phyloP scores from a whole-genome alignment of 2,888 invertebrate genomes.

The Acronicta aceris region DNA sequence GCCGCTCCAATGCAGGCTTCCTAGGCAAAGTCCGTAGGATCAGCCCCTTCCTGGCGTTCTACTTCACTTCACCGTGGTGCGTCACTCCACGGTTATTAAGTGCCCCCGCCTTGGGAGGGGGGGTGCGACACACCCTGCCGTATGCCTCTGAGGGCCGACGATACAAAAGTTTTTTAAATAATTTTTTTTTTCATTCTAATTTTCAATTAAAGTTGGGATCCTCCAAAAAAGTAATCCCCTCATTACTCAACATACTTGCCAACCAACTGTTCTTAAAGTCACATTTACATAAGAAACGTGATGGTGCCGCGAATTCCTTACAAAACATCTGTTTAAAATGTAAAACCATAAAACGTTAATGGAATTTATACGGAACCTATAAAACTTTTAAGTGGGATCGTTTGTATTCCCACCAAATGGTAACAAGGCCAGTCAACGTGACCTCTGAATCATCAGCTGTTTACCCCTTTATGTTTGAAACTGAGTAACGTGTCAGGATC shows the following conservation, averaged over 20 bases:
- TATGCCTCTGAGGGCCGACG: no score
- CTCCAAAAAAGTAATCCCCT: background rate
- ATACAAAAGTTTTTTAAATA: no score
- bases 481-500: conserved; percentile 28
- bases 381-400: conserved; percentile 85
- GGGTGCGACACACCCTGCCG: no score
- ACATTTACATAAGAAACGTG: conserved; percentile 28
- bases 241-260: background rate
- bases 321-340: conserved; percentile 81
- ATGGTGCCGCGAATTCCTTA: conserved; percentile 48
- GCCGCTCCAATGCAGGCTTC: no score
- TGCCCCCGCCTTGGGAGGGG: no score
- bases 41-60: no score
- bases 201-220: no score
- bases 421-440: conserved; percentile 65
- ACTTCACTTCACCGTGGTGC: no score
- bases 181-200: no score
- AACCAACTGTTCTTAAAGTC: conserved; percentile 17
- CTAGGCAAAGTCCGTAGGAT: no score
- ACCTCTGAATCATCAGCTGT: conserved; percentile 53
- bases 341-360: conserved; percentile 83
- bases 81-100: no score
- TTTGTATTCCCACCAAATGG: conserved; percentile 81
- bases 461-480: conserved; percentile 31
- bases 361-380: conserved; percentile 83